phyloP scores from a whole-genome alignment of 2,797 vertebrate species.

The Masticophis lateralis region DNA sequence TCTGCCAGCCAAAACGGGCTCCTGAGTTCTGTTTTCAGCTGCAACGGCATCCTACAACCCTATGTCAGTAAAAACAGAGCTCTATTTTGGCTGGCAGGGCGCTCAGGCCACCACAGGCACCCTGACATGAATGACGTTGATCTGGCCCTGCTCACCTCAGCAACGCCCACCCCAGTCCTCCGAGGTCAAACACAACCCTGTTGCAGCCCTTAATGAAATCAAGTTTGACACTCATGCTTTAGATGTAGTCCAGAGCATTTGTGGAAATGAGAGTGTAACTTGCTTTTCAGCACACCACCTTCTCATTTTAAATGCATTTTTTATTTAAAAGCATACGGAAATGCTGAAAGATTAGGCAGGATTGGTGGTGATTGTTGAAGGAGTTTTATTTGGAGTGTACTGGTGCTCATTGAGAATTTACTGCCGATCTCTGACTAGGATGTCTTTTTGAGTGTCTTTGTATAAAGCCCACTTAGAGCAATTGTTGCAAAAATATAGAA shows the following conservation, averaged over 20 bases:
- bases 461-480: not conserved
- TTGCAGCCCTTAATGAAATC: no score
- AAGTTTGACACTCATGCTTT: no score
- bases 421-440: not conserved
- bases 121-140: rapidly evolving
- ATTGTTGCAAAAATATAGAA: not conserved
- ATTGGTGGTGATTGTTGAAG: not conserved
- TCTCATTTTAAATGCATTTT: not conserved
- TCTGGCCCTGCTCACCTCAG: no score
- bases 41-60: no score
- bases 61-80: no score
- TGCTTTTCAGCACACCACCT: not conserved
- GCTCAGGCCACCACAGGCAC: no score
- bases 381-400: not conserved
- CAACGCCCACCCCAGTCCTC: no score
- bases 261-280: not conserved
- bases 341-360: not conserved
- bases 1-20: no score
- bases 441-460: not conserved
- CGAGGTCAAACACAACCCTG: no score
- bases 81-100: no score
- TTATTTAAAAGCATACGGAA: not conserved
- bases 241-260: not conserved
- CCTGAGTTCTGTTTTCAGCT: no score
- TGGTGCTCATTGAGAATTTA: not conserved